A percentile compares a stretch with the other conserved stretches of the same genome.
Evolutionary conservation across 2,797 vertebrate genomes (phyloP).

Genomic region (Poecile montanus): DNA sequence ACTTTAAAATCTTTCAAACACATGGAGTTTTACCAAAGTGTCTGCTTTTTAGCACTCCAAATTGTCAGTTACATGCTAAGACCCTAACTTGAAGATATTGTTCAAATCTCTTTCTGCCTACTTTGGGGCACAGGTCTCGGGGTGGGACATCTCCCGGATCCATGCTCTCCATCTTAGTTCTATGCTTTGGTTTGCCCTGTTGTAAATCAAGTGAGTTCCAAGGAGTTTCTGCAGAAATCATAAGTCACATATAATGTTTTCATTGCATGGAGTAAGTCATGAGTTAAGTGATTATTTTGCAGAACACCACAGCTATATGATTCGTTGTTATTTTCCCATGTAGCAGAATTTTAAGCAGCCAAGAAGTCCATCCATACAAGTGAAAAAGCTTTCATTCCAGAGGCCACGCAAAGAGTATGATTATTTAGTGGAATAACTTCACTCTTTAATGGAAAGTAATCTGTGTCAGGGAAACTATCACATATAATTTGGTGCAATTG

Average conservation of each 20-base stretch:
- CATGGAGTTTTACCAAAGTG: neutral
- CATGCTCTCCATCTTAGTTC: neutral
- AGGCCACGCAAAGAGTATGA: neutral
- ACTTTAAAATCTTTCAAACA: neutral
- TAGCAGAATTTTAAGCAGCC: neutral
- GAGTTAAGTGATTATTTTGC: neutral
- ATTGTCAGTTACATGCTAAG: neutral
- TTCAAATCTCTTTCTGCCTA: neutral
- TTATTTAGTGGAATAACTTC: constrained; percentile 45
- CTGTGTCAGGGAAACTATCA: constrained; percentile 63
- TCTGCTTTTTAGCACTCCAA: neutral
- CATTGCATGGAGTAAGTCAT: neutral
- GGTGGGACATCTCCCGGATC: neutral
- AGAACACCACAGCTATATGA: neutral
- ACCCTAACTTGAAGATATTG: neutral
- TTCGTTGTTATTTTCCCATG: neutral
- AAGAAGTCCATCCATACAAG: neutral
- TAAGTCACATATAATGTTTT: neutral
- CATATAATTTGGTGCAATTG: constrained; percentile 64
- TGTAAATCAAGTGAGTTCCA: neutral
- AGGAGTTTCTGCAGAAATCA: neutral
- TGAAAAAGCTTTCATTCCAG: neutral
- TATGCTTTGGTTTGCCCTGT: neutral
- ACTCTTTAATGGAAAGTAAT: constrained; percentile 65
- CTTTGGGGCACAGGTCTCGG: neutral